Evolutionary conservation across 2,888 invertebrate species (phyloP).

Genomic region (Aphidoletes aphidimyza): DNA sequence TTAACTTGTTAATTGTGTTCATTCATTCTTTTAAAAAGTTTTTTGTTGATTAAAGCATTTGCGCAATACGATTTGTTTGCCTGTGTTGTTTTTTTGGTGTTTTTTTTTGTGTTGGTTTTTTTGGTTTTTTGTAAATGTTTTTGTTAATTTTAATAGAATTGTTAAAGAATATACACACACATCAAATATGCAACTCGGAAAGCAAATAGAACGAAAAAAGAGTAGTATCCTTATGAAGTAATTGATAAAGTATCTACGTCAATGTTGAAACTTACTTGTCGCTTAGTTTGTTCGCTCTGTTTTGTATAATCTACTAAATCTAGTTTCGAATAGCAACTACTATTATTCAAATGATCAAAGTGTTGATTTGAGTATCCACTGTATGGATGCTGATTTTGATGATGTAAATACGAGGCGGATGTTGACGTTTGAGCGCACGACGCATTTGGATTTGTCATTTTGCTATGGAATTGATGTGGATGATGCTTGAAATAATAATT

Average conservation of each 20-base stretch:
- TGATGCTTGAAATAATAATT: constrained; percentile 60
- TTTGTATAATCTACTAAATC: constrained; percentile 68
- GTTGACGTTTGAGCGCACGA: constrained; percentile 55
- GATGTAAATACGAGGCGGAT: constrained; percentile 62
- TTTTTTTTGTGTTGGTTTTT: too few relatives aligned
- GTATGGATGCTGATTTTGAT: constrained; percentile 63
- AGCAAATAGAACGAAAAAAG: background rate
- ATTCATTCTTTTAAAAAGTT: too few relatives aligned
- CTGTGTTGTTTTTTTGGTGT: too few relatives aligned
- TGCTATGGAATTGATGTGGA: background rate
- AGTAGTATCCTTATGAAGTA: constrained; percentile 64
- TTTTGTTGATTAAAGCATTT: too few relatives aligned
- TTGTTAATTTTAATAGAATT: background rate
- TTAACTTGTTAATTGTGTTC: too few relatives aligned
- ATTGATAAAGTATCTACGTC: constrained; percentile 68
- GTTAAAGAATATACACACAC: background rate
- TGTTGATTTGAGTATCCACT: constrained; percentile 59
- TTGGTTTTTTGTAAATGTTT: too few relatives aligned
- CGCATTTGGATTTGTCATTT: constrained; percentile 29
- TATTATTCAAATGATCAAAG: constrained; percentile 59
- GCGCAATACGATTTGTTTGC: too few relatives aligned
- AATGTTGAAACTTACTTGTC: constrained; percentile 69
- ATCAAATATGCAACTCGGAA: background rate
- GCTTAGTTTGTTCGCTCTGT: constrained; percentile 65
- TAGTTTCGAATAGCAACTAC: constrained; percentile 64